Evolutionary conservation across 1,140 invertebrate species (phyloP).

Genomic region (Drosophila biarmipes): DNA sequence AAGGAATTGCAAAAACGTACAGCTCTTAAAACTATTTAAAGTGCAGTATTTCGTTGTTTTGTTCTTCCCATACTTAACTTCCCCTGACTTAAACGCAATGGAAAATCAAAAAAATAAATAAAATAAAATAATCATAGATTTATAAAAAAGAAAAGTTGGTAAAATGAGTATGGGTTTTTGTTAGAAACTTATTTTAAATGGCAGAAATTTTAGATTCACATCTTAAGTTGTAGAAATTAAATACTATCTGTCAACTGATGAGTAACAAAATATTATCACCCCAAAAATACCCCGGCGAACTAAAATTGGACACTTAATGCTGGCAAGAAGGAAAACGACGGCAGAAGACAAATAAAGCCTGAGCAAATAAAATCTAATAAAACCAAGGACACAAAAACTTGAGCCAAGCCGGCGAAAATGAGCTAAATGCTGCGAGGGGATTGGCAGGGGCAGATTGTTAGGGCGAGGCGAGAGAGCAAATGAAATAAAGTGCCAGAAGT

Average conservation of each 20-base stretch:
- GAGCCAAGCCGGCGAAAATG: constrained; percentile 59
- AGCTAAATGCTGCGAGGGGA: constrained; percentile 54
- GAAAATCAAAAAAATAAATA: no score
- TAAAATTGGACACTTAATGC: constrained; percentile 72
- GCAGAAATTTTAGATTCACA: not conserved
- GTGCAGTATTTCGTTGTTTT: no score
- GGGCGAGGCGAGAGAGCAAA: constrained; percentile 56
- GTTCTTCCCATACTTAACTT: no score
- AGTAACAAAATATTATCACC: constrained; percentile 48
- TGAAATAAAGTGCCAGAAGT: constrained; percentile 75
- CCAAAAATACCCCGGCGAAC: constrained; percentile 20
- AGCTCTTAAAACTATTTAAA: no score
- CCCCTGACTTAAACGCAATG: no score
- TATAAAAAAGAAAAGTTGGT: no score
- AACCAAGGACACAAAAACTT: constrained; percentile 69
- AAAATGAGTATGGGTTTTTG: no score
- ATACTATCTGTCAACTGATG: not conserved
- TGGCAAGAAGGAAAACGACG: constrained; percentile 36
- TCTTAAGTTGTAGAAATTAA: not conserved
- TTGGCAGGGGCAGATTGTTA: not conserved
- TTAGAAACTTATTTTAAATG: not conserved
- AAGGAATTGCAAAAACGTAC: no score
- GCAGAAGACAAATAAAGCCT: constrained; percentile 78
- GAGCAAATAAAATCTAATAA: constrained; percentile 83
- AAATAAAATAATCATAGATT: no score